Conservation (phyloP, 2,113 vertebrate species). For the Python bivittatus region DNA sequence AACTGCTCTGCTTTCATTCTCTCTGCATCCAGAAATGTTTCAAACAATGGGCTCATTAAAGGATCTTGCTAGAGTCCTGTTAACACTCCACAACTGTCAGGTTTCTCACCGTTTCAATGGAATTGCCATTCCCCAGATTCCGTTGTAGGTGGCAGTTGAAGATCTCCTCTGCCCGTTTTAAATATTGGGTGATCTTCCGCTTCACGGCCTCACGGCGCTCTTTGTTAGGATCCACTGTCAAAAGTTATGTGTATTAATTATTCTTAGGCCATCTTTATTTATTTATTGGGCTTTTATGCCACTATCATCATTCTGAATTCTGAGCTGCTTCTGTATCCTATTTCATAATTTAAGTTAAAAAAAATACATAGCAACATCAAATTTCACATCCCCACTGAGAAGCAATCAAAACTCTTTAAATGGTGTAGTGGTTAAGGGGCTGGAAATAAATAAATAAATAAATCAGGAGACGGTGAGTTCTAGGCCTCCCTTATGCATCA, state of each 20-base stretch:
- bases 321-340: not conserved
- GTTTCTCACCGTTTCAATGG: conserved; percentile 76
- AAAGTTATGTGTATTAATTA: not conserved
- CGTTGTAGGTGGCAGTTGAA: conserved; percentile 94
- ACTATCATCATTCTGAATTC: not conserved
- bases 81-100: not conserved
- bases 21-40: not conserved
- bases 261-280: not conserved
- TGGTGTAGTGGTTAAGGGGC: not conserved
- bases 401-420: not conserved
- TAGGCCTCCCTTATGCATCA: not conserved
- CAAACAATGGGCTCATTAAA: not conserved
- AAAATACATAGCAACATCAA: not conserved
- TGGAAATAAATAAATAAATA: too few species aligned
- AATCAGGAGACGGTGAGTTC: not conserved
- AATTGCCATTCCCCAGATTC: conserved; percentile 72
- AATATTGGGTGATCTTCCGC: conserved; percentile 93
- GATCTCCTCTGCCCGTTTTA: conserved; percentile 95
- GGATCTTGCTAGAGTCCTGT: not conserved
- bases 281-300: not conserved
- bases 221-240: conserved; percentile 92
- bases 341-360: not conserved
- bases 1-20: not conserved
- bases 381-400: not conserved
- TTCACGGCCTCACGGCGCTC: conserved; percentile 94